Evolutionary conservation across 1,140 invertebrate genomes (phyloP).

Genomic region (Carposina sasakii): DNA sequence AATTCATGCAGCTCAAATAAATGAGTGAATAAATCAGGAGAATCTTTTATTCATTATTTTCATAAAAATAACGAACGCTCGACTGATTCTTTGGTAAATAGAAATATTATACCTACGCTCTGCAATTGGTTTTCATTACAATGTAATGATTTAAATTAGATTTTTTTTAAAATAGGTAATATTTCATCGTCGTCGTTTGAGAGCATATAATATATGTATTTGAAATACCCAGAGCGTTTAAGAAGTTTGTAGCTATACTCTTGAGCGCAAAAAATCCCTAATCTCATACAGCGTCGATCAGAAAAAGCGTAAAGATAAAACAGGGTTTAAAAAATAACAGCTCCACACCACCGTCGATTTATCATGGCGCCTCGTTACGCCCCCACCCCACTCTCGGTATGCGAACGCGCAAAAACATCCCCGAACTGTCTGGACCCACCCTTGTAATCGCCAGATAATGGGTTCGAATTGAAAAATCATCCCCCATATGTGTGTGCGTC

Average conservation of each 20-base stretch:
- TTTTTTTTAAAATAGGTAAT: no score
- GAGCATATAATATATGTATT: no score
- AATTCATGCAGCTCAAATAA: conserved; percentile 22
- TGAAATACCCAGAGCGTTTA: no score
- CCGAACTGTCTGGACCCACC: conserved; percentile 34
- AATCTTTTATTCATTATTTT: conserved; percentile 27
- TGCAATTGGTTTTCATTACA: conserved; percentile 16
- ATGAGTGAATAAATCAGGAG: conserved; percentile 20
- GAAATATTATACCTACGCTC: conserved; percentile 12
- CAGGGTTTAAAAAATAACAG: conserved; percentile 34
- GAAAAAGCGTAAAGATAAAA: conserved; percentile 32
- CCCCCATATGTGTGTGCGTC: conserved; percentile 25
- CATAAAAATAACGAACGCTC: conserved; percentile 19
- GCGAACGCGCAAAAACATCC: conserved; percentile 33
- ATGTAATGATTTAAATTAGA: no score
- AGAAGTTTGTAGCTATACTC: no score
- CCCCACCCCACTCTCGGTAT: conserved; percentile 19
- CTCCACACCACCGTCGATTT: conserved; percentile 26
- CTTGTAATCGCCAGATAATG: conserved; percentile 45
- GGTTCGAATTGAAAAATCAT: conserved; percentile 39
- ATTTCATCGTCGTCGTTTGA: no score
- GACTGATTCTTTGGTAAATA: conserved; percentile 9
- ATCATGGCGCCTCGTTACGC: conserved; percentile 27
- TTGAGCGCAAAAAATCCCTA: no score
- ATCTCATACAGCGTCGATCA: conserved; percentile 23